Percentiles rank a stretch among this genome's conserved stretches.
Evolutionary conservation across 2,888 invertebrate genomes (phyloP).

Genomic region (Ashinkailepas kermadecensis): DNA sequence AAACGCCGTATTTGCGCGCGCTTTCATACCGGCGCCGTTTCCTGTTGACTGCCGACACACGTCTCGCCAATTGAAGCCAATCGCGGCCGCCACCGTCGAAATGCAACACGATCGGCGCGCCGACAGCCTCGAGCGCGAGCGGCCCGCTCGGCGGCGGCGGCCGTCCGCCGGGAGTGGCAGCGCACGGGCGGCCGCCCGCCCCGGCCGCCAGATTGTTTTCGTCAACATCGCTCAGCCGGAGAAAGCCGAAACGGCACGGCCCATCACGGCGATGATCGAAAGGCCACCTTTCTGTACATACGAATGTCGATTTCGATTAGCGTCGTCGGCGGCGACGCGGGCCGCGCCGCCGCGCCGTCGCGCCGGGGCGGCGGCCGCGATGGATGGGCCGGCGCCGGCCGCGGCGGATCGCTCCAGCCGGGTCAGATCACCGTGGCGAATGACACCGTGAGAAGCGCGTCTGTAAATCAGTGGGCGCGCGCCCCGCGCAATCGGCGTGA

Average conservation of each 20-base stretch:
- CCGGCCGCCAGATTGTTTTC: not conserved
- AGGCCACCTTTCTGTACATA: not conserved
- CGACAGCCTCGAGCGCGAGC: no score
- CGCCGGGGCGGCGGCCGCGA: not conserved
- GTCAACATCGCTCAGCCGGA: slow-evolving; percentile 1
- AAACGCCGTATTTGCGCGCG: not conserved
- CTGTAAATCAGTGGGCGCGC: not conserved
- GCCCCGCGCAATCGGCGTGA: not conserved
- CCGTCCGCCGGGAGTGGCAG: no score
- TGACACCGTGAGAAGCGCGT: not conserved
- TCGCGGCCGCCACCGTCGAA: not conserved
- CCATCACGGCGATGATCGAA: not conserved
- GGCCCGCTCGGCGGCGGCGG: no score
- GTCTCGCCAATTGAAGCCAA: not conserved
- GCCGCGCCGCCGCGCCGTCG: not conserved
- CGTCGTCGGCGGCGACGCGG: slow-evolving; percentile 1
- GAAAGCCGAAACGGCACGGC: slow-evolving; percentile 13
- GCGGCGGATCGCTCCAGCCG: not conserved
- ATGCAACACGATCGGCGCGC: no score
- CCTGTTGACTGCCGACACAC: not conserved
- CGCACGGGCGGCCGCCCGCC: not conserved
- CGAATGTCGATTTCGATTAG: slow-evolving; percentile 12
- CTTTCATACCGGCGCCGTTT: no score
- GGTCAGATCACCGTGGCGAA: slow-evolving; percentile 1
- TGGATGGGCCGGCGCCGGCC: not conserved